phyloP scores from a whole-genome alignment of 2,797 vertebrate genomes.

The Cheracebus regulus region DNA sequence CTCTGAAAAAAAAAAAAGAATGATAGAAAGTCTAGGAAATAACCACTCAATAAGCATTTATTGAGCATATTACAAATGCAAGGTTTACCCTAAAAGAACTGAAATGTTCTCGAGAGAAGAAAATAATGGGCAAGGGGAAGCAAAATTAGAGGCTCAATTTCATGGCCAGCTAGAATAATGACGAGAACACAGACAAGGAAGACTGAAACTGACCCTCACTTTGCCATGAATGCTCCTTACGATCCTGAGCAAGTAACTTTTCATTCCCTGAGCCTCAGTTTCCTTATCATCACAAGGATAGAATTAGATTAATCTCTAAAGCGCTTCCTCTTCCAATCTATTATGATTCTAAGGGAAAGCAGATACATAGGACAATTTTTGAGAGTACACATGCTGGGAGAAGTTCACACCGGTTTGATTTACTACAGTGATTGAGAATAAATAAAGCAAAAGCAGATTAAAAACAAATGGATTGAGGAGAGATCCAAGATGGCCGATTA shows the following conservation, averaged over 20 bases:
- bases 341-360: background rate
- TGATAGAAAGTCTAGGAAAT: slow-evolving; percentile 17
- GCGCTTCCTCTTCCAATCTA: background rate
- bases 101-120: background rate
- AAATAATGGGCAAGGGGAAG: background rate
- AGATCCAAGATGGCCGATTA: no score
- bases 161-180: background rate
- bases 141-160: slow-evolving; percentile 5
- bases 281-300: background rate
- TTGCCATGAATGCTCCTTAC: background rate
- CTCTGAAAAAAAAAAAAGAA: background rate
- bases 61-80: background rate
- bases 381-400: background rate
- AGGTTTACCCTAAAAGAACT: background rate
- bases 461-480: no score
- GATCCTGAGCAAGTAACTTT: background rate
- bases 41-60: background rate
- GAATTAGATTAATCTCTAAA: background rate
- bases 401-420: background rate
- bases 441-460: background rate
- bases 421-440: background rate
- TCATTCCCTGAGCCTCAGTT: background rate
- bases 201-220: background rate
- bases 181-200: background rate
- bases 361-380: background rate